Evolutionary conservation across 1,140 invertebrate genomes (phyloP).

Genomic region (Wasmannia auropunctata): DNA sequence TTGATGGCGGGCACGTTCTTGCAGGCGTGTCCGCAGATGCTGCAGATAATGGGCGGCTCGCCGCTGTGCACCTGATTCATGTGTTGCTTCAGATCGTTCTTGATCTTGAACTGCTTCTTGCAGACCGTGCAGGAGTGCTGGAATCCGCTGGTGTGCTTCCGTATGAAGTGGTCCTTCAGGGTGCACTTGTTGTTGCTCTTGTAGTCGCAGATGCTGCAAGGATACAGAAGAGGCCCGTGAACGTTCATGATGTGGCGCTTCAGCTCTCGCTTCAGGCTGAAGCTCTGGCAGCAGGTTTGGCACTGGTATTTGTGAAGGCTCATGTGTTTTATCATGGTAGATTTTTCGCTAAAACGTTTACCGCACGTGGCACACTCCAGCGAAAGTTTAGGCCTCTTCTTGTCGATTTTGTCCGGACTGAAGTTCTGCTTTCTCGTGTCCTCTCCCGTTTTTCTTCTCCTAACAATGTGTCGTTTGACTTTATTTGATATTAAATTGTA

Average conservation of each 20-base stretch:
- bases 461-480: neutral
- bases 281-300: conserved; percentile 65
- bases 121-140: conserved; percentile 77
- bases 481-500: neutral
- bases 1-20: conserved; percentile 80
- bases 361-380: conserved; percentile 59
- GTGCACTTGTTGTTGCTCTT: conserved; percentile 84
- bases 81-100: conserved; percentile 72
- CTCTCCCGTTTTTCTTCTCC: neutral
- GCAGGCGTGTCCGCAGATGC: conserved; percentile 82
- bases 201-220: conserved; percentile 77
- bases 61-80: conserved; percentile 66
- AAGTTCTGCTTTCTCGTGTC: neutral
- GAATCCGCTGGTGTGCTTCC: conserved; percentile 71
- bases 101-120: conserved; percentile 79
- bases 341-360: conserved; percentile 82
- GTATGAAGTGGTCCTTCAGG: conserved; percentile 85
- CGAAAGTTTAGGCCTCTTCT: neutral
- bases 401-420: neutral
- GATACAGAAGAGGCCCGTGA: conserved; percentile 60
- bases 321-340: conserved; percentile 80
- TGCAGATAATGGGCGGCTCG: conserved; percentile 81
- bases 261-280: conserved; percentile 64
- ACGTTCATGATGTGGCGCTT: conserved; percentile 81
- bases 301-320: conserved; percentile 74